Conservation (phyloP, 92 coral and sea anemone species). For the Scolanthus callimorphus region DNA sequence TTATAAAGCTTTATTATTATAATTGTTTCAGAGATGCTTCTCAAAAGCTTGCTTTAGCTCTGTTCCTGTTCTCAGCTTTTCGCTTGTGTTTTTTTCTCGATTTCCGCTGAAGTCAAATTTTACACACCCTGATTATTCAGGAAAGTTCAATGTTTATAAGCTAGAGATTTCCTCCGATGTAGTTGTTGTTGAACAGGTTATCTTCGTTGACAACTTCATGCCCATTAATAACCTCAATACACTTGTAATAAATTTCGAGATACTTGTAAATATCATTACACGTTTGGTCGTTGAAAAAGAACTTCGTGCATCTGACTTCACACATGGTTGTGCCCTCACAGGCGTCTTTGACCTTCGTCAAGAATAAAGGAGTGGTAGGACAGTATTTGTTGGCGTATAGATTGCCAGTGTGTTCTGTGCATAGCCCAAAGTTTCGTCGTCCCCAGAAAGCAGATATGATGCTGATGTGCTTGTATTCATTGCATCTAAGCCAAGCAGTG, state of each 20-base stretch:
- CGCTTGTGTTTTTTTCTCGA: background rate
- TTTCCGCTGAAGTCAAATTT: conserved; percentile 58
- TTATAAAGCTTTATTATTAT: too few relatives aligned
- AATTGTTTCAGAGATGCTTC: background rate
- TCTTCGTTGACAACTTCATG: conserved; percentile 99
- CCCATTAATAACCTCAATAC: conserved; percentile 99
- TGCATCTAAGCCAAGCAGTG: conserved; percentile 99
- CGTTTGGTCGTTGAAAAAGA: conserved; percentile 86
- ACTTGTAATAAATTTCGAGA: conserved; percentile 99
- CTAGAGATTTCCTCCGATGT: conserved; percentile 67
- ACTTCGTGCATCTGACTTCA: conserved; percentile 95
- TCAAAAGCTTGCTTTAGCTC: background rate
- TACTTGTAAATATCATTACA: conserved; percentile 95
- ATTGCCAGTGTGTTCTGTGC: conserved; percentile 97
- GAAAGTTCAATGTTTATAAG: conserved; percentile 33
- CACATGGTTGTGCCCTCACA: conserved; percentile 99
- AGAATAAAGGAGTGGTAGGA: conserved; percentile 88
- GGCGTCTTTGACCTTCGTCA: conserved; percentile 98
- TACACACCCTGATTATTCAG: conserved; percentile 27
- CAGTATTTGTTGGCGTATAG: conserved; percentile 80
- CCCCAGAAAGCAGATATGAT: conserved; percentile 99
- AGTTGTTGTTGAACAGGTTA: conserved; percentile 98
- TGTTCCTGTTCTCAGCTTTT: too few relatives aligned
- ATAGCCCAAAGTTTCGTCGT: conserved; percentile 98
- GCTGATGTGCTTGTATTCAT: conserved; percentile 99